Base-by-base conservation (phyloP, 2,888 invertebrate genomes). In the Hipparchia sbordonii region DNA sequence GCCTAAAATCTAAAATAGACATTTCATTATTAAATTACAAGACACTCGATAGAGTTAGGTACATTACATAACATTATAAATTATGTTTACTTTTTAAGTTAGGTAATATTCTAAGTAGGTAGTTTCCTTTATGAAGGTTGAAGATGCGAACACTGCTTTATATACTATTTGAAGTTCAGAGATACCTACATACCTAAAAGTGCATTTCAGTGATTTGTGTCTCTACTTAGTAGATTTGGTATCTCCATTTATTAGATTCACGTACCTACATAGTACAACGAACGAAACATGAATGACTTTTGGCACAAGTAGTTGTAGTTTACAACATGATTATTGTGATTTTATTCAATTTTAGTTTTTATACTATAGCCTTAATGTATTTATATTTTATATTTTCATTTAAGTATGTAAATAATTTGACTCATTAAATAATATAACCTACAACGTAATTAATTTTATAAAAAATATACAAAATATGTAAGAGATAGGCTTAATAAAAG, bases 1-100 rank as follows among this genome's bases (percentile, higher is more conserved):
- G 92, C 92, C 91, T 93, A 91, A 85, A 86, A 88, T 89, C 90
- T 92, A 93, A 85, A 85, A 78, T 88, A 88, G 84, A 85, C 88
- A 89, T 84, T 83, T 84, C 85, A 83, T 84, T 82, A 81, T 82
- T 81, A 80, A 81, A 79, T 86, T 85, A 87, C 83, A 87, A 86
- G 85, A 87, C 87, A 87, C 86, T 84, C 82, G 81, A 84, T 81
- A 82, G 84, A 81, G 80, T 76, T 76, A 65, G 71, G 67, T 77
- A 73, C 63, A 77, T 73, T 75, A 77, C 66, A 73, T 78, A 79
- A 66, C 78, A 79, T 67, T 78, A 76, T 75, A 72, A 75, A 78
- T 76, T 77, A 67, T 75, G 48, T 78, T 75, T 76, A 76, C 76
- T 79, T 76, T 73, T 68, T 79, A 79, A 82, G 77, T 89, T 87